Conservation (phyloP, 92 coral and sea anemone genomes). For the Anthopleura xanthogrammica region DNA sequence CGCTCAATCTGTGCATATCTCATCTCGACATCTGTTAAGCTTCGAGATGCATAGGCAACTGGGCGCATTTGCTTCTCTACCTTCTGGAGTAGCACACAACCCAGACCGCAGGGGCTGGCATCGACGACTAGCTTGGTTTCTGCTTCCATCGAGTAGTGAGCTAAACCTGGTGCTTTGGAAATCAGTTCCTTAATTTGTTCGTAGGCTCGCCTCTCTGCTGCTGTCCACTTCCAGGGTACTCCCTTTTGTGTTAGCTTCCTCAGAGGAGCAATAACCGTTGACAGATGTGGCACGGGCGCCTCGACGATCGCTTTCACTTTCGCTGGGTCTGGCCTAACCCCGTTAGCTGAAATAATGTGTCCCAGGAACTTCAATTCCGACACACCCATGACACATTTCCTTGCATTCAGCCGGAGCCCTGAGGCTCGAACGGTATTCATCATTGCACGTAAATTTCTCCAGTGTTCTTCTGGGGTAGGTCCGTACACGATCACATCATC, state of each 20-base stretch:
- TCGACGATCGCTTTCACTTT: too few species aligned
- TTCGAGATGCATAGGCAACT: constrained; percentile 33
- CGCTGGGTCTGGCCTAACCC: too few species aligned
- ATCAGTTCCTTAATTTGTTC: constrained; percentile 13
- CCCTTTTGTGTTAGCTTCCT: not conserved
- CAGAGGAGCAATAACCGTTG: not conserved
- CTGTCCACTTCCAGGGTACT: not conserved
- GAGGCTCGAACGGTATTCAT: not conserved
- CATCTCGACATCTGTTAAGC: constrained; percentile 34
- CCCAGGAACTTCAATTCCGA: too few species aligned
- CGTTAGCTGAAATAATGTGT: too few species aligned
- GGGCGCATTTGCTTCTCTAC: constrained; percentile 13
- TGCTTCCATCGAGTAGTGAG: constrained; percentile 46
- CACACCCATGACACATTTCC: too few species aligned
- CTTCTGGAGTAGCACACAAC: constrained; percentile 20
- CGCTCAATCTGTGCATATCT: constrained; percentile 47
- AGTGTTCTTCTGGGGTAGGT: constrained; percentile 37
- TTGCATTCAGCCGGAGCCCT: too few species aligned
- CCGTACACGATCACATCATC: constrained; percentile 19
- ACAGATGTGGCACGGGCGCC: too few species aligned
- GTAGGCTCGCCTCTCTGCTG: not conserved
- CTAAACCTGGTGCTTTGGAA: constrained; percentile 31
- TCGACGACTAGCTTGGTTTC: constrained; percentile 37
- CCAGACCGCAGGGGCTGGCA: constrained; percentile 26
- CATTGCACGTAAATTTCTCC: constrained; percentile 11